Evolutionary conservation across 2,888 invertebrate genomes (phyloP).

Genomic region (Dinocampus coccinellae): DNA sequence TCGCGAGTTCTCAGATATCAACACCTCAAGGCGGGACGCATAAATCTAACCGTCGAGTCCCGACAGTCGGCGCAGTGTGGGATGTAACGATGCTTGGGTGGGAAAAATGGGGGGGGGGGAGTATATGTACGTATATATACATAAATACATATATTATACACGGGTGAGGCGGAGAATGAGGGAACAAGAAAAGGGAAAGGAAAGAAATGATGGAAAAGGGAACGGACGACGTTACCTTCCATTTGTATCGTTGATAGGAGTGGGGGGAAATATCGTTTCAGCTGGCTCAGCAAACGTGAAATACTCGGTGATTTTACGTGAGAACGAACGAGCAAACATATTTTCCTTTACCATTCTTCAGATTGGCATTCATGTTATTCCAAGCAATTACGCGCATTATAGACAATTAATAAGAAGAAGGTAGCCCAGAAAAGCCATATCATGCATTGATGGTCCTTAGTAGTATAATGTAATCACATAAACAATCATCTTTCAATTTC

Average conservation of each 20-base stretch:
- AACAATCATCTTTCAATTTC: neutral
- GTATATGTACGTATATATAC: constrained; percentile 26
- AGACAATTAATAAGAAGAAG: constrained; percentile 66
- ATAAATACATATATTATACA: neutral
- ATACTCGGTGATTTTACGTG: constrained; percentile 66
- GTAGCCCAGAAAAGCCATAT: constrained; percentile 44
- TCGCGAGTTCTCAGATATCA: constrained; percentile 69
- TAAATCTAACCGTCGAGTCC: constrained; percentile 65
- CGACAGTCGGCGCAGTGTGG: constrained; percentile 20
- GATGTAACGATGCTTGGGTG: constrained; percentile 20
- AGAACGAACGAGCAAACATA: constrained; percentile 61
- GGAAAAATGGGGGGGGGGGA: constrained; percentile 47
- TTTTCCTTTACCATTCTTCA: constrained; percentile 59
- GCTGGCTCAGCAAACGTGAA: constrained; percentile 60
- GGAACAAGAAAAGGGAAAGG: constrained; percentile 26
- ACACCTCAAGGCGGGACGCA: constrained; percentile 66
- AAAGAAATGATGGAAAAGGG: no score
- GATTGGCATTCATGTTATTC: constrained; percentile 68
- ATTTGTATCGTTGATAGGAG: neutral
- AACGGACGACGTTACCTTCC: constrained; percentile 44
- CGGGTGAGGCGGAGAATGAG: constrained; percentile 27
- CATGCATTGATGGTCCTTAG: neutral
- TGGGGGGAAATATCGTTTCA: constrained; percentile 46
- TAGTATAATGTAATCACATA: no score
- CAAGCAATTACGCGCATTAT: constrained; percentile 63